phyloP scores from a whole-genome alignment of 2,113 vertebrate genomes.

The Mystacornis crossleyi region DNA sequence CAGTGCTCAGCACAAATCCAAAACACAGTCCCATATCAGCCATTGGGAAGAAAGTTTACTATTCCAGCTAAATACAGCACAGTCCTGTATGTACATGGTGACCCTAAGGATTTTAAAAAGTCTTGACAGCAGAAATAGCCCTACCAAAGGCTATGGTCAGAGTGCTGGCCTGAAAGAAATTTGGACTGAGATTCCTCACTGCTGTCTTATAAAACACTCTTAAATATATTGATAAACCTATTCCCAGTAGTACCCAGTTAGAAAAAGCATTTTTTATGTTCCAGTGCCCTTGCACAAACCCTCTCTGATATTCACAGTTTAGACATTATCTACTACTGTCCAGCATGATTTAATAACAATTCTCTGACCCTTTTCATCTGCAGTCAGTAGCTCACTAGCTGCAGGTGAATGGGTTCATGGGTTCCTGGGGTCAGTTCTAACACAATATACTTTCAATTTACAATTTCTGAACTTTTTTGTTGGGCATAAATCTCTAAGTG shows the following conservation, averaged over 20 bases:
- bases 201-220: neutral
- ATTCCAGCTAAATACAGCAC: neutral
- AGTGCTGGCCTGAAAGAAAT: neutral
- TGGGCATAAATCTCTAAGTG: neutral
- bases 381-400: neutral
- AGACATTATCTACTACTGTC: neutral
- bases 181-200: neutral
- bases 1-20: neutral
- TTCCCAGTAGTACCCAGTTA: neutral
- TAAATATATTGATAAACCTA: neutral
- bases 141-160: neutral
- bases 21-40: accelerated
- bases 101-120: neutral
- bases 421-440: neutral
- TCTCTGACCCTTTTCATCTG: neutral
- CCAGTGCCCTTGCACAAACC: neutral
- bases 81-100: neutral
- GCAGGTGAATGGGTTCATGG: neutral
- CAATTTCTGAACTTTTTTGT: neutral
- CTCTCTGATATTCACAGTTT: neutral
- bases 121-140: neutral
- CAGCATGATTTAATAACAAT: neutral
- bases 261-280: neutral
- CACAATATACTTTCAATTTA: neutral
- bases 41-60: neutral